Conservation (phyloP, 2,888 invertebrate genomes). For the Diloba caeruleocephala region DNA sequence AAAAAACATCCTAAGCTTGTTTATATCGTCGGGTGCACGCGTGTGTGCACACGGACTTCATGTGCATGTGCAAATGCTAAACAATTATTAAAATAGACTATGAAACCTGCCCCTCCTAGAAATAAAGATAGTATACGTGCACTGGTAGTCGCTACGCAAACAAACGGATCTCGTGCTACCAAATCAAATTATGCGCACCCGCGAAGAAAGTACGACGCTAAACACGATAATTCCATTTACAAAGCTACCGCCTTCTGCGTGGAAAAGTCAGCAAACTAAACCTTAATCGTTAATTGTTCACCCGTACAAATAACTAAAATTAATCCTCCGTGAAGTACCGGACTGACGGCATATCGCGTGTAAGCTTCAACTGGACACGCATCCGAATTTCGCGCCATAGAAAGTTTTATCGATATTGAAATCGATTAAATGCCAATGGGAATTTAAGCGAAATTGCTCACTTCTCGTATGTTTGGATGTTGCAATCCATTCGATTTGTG, state of each 20-base stretch:
- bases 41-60: too few species aligned
- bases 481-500: slow-evolving; percentile 49
- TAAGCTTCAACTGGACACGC: slow-evolving; percentile 42
- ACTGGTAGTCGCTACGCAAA: slow-evolving; percentile 34
- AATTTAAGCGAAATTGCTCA: slow-evolving; percentile 46
- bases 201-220: slow-evolving; percentile 46
- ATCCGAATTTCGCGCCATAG: slow-evolving; percentile 60
- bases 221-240: slow-evolving; percentile 50
- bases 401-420: slow-evolving; percentile 60
- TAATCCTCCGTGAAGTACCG: slow-evolving; percentile 14
- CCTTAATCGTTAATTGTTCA: slow-evolving; percentile 41
- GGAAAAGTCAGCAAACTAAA: slow-evolving; percentile 38
- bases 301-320: slow-evolving; percentile 38
- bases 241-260: slow-evolving; percentile 51
- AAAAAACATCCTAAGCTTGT: too few species aligned
- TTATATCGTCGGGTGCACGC: too few species aligned
- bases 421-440: slow-evolving; percentile 61
- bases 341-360: slow-evolving; percentile 47
- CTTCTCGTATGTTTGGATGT: slow-evolving; percentile 18
- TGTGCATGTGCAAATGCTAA: too few species aligned
- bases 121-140: not conserved
- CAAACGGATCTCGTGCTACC: slow-evolving; percentile 41
- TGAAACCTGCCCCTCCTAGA: not conserved
- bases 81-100: too few species aligned
- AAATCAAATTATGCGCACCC: slow-evolving; percentile 41